Evolutionary conservation across 2,888 invertebrate species (phyloP).

Genomic region (Drosophila paranaensis): DNA sequence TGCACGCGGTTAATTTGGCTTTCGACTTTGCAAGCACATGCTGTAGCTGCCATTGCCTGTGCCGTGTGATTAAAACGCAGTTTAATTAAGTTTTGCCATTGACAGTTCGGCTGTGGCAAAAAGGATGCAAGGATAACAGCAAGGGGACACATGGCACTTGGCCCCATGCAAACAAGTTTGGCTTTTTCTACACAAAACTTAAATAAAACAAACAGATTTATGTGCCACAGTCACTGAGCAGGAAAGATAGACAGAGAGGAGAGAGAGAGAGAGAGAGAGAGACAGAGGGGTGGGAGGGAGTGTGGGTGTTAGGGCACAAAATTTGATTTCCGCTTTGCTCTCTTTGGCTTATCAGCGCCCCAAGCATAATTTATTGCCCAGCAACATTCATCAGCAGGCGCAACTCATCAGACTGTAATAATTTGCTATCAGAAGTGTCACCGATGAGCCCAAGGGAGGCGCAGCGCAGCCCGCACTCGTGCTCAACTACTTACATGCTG

Average conservation of each 20-base stretch:
- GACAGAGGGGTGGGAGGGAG: slow-evolving; percentile 17
- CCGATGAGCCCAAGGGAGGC: slow-evolving; percentile 47
- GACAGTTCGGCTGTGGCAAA: slow-evolving; percentile 18
- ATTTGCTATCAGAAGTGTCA: slow-evolving; percentile 76
- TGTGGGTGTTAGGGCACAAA: neutral
- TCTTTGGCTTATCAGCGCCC: slow-evolving; percentile 53
- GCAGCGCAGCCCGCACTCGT: neutral
- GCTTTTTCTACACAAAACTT: slow-evolving; percentile 49
- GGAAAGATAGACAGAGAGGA: slow-evolving; percentile 20
- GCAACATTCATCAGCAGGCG: slow-evolving; percentile 71
- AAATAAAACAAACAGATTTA: slow-evolving; percentile 78
- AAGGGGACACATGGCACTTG: slow-evolving; percentile 37
- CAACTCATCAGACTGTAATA: slow-evolving; percentile 80
- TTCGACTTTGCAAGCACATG: slow-evolving; percentile 9
- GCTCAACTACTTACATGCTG: slow-evolving; percentile 27
- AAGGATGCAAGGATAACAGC: slow-evolving; percentile 30
- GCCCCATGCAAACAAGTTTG: slow-evolving; percentile 46
- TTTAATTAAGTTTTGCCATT: slow-evolving; percentile 61
- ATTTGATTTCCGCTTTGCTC: slow-evolving; percentile 15
- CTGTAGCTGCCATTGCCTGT: slow-evolving; percentile 1
- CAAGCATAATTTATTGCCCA: slow-evolving; percentile 73
- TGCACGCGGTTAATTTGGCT: slow-evolving; percentile 62
- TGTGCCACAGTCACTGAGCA: slow-evolving; percentile 30
- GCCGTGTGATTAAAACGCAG: slow-evolving; percentile 38
- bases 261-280: slow-evolving; percentile 2